phyloP scores from a whole-genome alignment of 2,113 vertebrate genomes.

The Corythaeola cristata region DNA sequence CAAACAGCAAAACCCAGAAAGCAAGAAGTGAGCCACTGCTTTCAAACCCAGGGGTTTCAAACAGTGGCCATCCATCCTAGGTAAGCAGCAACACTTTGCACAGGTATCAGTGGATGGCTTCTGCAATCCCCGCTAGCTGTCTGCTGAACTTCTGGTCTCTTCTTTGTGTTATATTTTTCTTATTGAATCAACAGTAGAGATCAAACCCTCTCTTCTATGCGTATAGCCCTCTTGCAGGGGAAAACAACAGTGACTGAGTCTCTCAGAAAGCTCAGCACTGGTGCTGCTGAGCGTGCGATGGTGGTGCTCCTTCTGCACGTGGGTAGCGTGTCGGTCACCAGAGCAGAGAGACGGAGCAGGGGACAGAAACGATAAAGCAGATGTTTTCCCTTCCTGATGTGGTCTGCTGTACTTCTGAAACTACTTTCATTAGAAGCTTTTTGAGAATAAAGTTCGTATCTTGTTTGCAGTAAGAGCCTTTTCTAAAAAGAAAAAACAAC shows the following conservation, averaged over 20 bases:
- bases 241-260: background rate
- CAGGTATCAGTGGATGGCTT: rapidly evolving
- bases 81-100: background rate
- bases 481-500: background rate
- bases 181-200: background rate
- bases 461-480: background rate
- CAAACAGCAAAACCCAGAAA: background rate
- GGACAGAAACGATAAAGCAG: background rate
- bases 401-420: background rate
- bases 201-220: background rate
- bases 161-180: background rate
- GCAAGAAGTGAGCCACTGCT: background rate
- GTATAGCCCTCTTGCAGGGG: background rate
- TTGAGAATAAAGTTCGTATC: background rate
- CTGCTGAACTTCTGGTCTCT: background rate
- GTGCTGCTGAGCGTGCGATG: background rate
- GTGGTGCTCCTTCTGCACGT: background rate
- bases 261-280: background rate
- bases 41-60: background rate
- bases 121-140: background rate
- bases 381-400: background rate
- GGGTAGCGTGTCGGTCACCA: background rate
- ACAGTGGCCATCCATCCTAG: background rate
- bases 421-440: background rate
- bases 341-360: background rate